Base-by-base conservation (phyloP, 2,888 invertebrate genomes). In the Ctenicera cuprea region DNA sequence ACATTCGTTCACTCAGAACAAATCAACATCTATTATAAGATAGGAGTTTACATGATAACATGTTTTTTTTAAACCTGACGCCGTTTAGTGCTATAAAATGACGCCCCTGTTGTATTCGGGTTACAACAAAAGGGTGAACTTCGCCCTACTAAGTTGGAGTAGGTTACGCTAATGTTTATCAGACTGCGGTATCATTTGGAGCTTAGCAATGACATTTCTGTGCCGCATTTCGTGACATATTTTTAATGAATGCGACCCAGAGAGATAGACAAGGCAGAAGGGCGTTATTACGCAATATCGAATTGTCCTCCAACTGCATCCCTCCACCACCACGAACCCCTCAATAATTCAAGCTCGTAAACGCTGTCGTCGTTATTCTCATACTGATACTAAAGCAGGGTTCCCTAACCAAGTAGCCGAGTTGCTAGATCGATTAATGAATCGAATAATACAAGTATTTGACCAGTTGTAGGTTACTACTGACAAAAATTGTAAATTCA, bases 91-190 rank as follows among this genome's bases (percentile, higher is more conserved):
- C n/a, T n/a, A n/a, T n/a, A n/a, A n/a, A n/a, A n/a, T n/a, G 18
- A 38, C 18, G 8, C 57, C 30, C 18, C 7, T 5, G 16, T 8
- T 12, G 20, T n/a, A 11, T 59, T 41, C 59, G 59, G n/a, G 38
- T 18, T 20, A 38, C 14, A n/a, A 54, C 38, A 59, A 59, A 33
- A 59, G 59, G 38, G 7, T 41, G 59, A 59, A 41, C 59, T 59
- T 37, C 59, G 59, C 59, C 59, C 41, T 37, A 54, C 41, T 59
- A 26, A 16, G 16, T 61, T 48, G 8, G 48, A 33, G 16, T 64
- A 50, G 64, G 64, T 64, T 64, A 37, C 33, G 48, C 33, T 48
- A 64, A 64, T 64, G 64, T 64, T 64, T 48, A 64, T 64, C 48
- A 50, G 18, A 33, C 64, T 64, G 64, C 64, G 45, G 48, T 50